These are phyloP conservation scores for Anoplophora glabripennis DNA, from an alignment of 1,140 invertebrate species.

Conservation along the genomic window DNA sequence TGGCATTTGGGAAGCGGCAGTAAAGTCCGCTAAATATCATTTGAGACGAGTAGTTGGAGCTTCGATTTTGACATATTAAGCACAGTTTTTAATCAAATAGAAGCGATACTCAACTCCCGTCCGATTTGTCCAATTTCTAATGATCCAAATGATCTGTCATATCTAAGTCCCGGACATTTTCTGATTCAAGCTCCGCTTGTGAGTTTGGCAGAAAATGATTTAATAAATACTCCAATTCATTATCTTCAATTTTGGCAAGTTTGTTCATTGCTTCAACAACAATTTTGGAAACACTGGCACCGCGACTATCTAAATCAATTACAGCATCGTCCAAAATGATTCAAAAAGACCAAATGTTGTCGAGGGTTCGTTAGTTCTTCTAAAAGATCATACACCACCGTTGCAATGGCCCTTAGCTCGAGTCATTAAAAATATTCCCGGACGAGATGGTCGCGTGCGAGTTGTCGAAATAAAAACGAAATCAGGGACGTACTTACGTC, in stretches of 20 bases:
- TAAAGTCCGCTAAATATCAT: constrained; percentile 39
- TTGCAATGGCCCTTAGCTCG: constrained; percentile 40
- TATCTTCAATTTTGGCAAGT: neutral
- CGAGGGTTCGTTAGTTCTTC: constrained; percentile 31
- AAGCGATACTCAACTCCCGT: constrained; percentile 14
- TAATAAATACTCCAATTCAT: no score
- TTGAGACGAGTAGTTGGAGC: constrained; percentile 30
- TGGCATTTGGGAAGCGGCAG: constrained; percentile 32
- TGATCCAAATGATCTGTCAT: constrained; percentile 31
- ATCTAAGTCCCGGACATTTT: constrained; percentile 46
- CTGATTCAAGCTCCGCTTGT: constrained; percentile 32
- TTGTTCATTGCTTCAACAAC: constrained; percentile 16
- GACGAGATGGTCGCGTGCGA: neutral
- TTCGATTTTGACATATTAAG: constrained; percentile 35
- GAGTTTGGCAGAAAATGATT: no score
- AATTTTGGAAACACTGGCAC: constrained; percentile 36
- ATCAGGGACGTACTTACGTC: neutral
- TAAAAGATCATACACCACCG: constrained; percentile 42
- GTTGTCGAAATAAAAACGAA: constrained; percentile 10
- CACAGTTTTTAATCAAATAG: constrained; percentile 29
- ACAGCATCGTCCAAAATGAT: constrained; percentile 13
- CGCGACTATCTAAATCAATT: constrained; percentile 27
- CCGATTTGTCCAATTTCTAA: constrained; percentile 29
- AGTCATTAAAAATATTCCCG: constrained; percentile 14
- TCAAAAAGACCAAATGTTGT: neutral